Base-by-base conservation (phyloP, 1,140 invertebrate species). In the Phocides pigmalion region DNA sequence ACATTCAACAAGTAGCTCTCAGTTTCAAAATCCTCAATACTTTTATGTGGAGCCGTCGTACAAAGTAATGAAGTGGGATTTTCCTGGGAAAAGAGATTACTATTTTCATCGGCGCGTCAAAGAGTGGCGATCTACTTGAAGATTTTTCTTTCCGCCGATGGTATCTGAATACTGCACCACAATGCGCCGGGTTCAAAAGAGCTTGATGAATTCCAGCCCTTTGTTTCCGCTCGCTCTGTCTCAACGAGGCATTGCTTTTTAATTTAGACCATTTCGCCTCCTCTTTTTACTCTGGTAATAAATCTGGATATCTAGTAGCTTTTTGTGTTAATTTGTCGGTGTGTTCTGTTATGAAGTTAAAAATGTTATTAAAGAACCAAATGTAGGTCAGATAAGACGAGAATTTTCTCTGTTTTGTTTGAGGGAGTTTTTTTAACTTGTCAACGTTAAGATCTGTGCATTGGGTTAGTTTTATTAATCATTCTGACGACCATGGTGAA, bases 171-270 rank as follows among this genome's bases (percentile, higher is more conserved):
- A 74, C 76, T 78, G 81, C 75, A 81, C 84, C 84, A 90, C 85
- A 88, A 86, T 88, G 76, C 77, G 67, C 68, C 66, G 75, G 79
- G 87, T 89, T 90, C 87, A 90, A 90, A 90, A 90, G 86, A 87
- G 84, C 83, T 83, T 90, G 84, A 89, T 89, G 87, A 90, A 89
- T 90, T 79, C 73, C 72, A 74, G 72, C 70, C 76, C 85, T 87
- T 90, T 90, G 86, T 89, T 87, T 89, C 86, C 82, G 76, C 85
- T 76, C 76, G 85, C 81, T 88, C 79, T 81, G 83, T 75, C 84
- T 77, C 84, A 77, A 84, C 81, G 81, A 84, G 83, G 84, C 86
- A 89, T 90, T 82, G 85, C 84, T 89, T 89, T 90, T 90, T 90
- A 87, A 90, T 90, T 90, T 89, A 82, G 86, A 89, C 81, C 84